Evolutionary conservation across 2,888 invertebrate genomes (phyloP), one percentile per base, ranked within the genome.

Genomic region (Oxyteleia sp.): DNA sequence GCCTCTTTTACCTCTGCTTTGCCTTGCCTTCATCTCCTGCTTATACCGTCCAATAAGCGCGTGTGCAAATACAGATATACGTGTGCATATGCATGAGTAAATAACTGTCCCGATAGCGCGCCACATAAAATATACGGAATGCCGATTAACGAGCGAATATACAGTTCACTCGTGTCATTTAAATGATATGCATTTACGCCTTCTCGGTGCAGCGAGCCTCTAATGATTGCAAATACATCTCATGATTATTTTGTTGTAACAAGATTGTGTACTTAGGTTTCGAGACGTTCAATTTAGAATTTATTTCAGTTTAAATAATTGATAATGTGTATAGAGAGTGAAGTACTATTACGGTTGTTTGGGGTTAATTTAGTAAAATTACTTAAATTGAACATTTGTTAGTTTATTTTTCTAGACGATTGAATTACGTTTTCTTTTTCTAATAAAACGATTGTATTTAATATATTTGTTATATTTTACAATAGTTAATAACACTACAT

Each of bases 1-100:
- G 61, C 61, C 51, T 68, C 53, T 53, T 59, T 64, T 61, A 68
- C 76, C 68, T 68, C 61, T 59, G 59, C 64, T 45, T 68, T 49
- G 59, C 64, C 55, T 68, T 43, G 57, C 53, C 63, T 53, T 88
- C 88, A 47, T 63, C 68, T 64, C 69, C 51, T 66, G 43, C 38
- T 51, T 38, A 43, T 45, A 23, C 51, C 38, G 41, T 64, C 64
- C 64, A 71, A 82, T 64, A 59, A 47, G 57, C 32, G 59, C 57
- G 35, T 43, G 26, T 32, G 47, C 66, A 13, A 55, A 15, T 38
- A 64, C 32, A 68, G 41, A 69, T 45, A 41, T 15, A 7, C 32
- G n/a, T 59, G 11, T 59, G 11, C 41, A 13, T 10, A 53, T 41
- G 41, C 66, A 41, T 47, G 49, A 47, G 59, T 53, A 64, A 82